Evolutionary conservation across 2,888 invertebrate genomes (phyloP).

Genomic region (Schrankia costaestrigalis): DNA sequence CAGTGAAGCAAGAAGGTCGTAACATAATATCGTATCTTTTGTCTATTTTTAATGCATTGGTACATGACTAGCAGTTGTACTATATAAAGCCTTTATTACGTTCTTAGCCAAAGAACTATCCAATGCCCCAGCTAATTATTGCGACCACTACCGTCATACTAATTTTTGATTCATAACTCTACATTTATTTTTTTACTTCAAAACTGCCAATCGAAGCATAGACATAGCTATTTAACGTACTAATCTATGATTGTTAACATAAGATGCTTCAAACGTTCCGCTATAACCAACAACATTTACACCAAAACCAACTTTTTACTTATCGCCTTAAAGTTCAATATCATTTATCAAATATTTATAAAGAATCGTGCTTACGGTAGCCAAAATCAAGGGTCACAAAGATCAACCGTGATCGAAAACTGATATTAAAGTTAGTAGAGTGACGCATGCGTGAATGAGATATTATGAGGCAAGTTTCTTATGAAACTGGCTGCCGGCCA

Average conservation of each 20-base stretch:
- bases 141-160: no score
- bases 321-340: slow-evolving; percentile 32
- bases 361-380: slow-evolving; percentile 75
- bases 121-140: no score
- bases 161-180: no score
- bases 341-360: slow-evolving; percentile 29
- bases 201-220: slow-evolving; percentile 45
- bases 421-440: slow-evolving; percentile 73
- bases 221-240: slow-evolving; percentile 61
- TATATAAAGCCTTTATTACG: no score
- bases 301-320: slow-evolving; percentile 28
- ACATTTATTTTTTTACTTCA: slow-evolving; percentile 35
- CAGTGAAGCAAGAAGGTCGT: no score
- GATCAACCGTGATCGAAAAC: slow-evolving; percentile 76
- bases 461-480: slow-evolving; percentile 56
- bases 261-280: slow-evolving; percentile 58
- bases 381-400: slow-evolving; percentile 74
- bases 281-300: slow-evolving; percentile 11
- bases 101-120: no score
- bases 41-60: no score
- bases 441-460: slow-evolving; percentile 77
- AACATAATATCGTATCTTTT: no score
- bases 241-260: slow-evolving; percentile 73
- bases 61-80: no score
- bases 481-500: slow-evolving; percentile 38